phyloP scores from a whole-genome alignment of 2,797 vertebrate genomes.

The Macroramphosus scolopax region DNA sequence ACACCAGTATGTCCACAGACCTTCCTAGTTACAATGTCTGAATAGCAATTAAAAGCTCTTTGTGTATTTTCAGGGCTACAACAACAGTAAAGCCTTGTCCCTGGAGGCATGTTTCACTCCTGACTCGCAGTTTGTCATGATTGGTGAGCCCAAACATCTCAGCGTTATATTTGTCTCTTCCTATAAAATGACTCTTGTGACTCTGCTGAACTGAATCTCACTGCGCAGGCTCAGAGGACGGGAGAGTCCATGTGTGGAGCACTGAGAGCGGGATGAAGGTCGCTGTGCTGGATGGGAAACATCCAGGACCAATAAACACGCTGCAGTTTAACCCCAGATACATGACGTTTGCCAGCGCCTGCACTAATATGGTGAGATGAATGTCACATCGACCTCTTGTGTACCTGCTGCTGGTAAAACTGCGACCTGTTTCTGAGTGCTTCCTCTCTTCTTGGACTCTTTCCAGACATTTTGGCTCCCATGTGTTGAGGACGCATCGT shows the following conservation, averaged over 20 bases:
- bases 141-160: too few relatives aligned
- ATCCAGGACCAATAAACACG: conserved; percentile 96
- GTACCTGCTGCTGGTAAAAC: too few relatives aligned
- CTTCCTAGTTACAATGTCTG: too few relatives aligned
- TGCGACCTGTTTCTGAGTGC: neutral
- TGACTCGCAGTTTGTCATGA: conserved; percentile 98
- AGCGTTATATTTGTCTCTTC: too few relatives aligned
- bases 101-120: conserved; percentile 97
- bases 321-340: conserved; percentile 99
- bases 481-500: conserved; percentile 80
- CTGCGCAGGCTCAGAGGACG: conserved; percentile 95
- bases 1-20: too few relatives aligned
- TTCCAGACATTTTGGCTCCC: conserved; percentile 92
- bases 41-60: too few relatives aligned
- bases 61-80: conserved; percentile 86
- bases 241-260: conserved; percentile 98
- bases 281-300: conserved; percentile 95
- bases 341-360: conserved; percentile 98
- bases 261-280: conserved; percentile 98
- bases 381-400: too few relatives aligned
- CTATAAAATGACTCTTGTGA: too few relatives aligned
- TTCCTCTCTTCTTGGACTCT: conserved; percentile 18
- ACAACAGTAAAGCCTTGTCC: conserved; percentile 94
- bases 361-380: conserved; percentile 99
- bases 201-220: neutral